Evolutionary conservation across 2,888 invertebrate species (phyloP), one percentile per base, ranked within the genome.

Genomic region (Pardosa pseudoannulata): DNA sequence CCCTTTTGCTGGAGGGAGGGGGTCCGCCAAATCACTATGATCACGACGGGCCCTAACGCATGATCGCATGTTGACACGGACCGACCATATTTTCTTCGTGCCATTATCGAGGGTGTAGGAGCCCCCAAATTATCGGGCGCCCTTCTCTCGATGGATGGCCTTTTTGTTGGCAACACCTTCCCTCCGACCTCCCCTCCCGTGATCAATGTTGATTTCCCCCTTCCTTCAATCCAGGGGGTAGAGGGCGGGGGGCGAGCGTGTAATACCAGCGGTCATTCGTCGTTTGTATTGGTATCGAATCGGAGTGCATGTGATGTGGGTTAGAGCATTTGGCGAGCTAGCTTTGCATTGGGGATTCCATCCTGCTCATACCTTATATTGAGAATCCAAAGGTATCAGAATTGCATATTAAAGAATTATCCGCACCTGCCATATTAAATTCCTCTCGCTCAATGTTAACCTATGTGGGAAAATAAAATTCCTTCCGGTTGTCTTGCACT

Each of bases 1-100:
- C 56, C 56, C 56, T 56, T 56, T 56, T 5, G 23, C 23, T 2
- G 5, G 5, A 23, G 9, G 11, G 19, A 23, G 23, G 16, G 56
- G 23, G 56, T 19, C 5, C 1, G 23, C 72, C 78, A 78, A 85
- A 85, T 78, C 73, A 78, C 78, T 79, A 73, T 78, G 78, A 79
- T 78, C 78, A 78, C 27, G 67, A 27, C 39, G n/a, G 73, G 73
- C 46, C 71, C 80, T 81, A 81, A 81, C 81, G 81, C 78, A 65
- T 73, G 78, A 78, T 78, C 72, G 83, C 82, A 70, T 76, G 75
- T 76, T 78, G 83, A 72, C 72, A 72, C 36, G 73, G 71, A 19
- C 67, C 67, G 76, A 85, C 78, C 78, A 78, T 85, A 85, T 85
- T 85, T 83, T 83, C 70, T 83, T 75, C 76, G 71, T 71, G 76